Evolutionary conservation across 2,888 invertebrate genomes (phyloP).

Genomic region (Tortricodes alternella): DNA sequence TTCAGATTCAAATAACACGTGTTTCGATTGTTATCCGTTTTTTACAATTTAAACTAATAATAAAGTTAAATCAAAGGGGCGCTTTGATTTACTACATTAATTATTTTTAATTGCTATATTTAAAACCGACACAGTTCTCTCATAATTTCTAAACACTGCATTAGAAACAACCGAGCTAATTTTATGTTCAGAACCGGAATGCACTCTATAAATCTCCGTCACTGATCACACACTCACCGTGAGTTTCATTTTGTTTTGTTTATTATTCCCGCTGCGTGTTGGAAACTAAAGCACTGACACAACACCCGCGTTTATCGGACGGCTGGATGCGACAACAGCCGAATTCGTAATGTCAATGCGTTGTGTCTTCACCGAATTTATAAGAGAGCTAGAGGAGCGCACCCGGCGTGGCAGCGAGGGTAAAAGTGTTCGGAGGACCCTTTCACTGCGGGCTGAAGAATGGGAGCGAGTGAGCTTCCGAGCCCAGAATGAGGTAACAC

Average conservation of each 20-base stretch:
- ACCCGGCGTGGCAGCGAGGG: slow-evolving; percentile 67
- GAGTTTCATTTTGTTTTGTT: slow-evolving; percentile 79
- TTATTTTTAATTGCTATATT: slow-evolving; percentile 14
- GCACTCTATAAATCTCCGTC: slow-evolving; percentile 32
- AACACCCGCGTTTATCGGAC: slow-evolving; percentile 62
- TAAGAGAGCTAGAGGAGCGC: slow-evolving; percentile 68
- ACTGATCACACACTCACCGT: slow-evolving; percentile 75
- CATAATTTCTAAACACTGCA: slow-evolving; percentile 13
- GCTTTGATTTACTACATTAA: neutral
- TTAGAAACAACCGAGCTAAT: slow-evolving; percentile 22
- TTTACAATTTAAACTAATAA: neutral
- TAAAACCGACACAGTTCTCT: neutral
- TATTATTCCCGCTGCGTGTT: slow-evolving; percentile 60
- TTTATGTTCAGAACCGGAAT: slow-evolving; percentile 12
- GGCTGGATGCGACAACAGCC: slow-evolving; percentile 74
- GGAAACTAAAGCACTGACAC: slow-evolving; percentile 74
- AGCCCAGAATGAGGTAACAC: slow-evolving; percentile 75
- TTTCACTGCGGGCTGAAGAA: slow-evolving; percentile 80
- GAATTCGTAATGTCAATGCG: slow-evolving; percentile 80
- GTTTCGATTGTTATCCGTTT: slow-evolving; percentile 3
- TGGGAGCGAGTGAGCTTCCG: slow-evolving; percentile 75
- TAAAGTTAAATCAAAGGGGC: slow-evolving; percentile 2
- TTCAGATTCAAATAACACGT: slow-evolving; percentile 46
- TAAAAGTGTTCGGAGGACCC: slow-evolving; percentile 78
- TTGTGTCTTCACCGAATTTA: slow-evolving; percentile 79